These are phyloP conservation scores for Craseonycteris thonglongyai DNA, from an alignment of 2,113 vertebrate species.

Conservation along the genomic window DNA sequence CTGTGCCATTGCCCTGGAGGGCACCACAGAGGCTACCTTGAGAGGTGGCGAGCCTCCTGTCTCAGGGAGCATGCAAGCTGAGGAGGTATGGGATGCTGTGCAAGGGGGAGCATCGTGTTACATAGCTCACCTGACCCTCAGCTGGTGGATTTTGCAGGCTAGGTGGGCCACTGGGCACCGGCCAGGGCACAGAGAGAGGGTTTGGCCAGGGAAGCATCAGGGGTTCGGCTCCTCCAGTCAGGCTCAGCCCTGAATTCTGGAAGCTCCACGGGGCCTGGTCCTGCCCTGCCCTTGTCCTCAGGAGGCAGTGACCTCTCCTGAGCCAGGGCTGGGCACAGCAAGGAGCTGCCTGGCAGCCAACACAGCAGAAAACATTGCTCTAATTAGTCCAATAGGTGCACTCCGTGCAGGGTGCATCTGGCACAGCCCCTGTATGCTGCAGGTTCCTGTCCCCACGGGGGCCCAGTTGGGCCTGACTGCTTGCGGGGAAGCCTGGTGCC, in stretches of 20 bases:
- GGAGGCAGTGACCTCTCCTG: constrained; percentile 54
- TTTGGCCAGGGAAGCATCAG: not conserved
- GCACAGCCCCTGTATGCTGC: constrained; percentile 23
- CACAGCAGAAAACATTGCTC: constrained; percentile 67
- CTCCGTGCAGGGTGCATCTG: not conserved
- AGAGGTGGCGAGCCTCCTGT: not conserved
- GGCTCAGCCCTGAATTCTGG: not conserved
- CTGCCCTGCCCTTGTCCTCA: not conserved
- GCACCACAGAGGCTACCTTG: not conserved
- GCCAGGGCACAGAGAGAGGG: accelerated
- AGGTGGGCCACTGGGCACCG: not conserved
- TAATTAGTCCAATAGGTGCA: constrained; percentile 35
- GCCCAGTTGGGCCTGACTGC: constrained; percentile 27
- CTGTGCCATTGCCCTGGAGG: accelerated
- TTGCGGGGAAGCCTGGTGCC: not conserved
- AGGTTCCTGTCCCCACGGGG: constrained; percentile 32
- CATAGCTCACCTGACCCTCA: accelerated
- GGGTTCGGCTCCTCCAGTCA: accelerated
- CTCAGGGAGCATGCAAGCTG: not conserved
- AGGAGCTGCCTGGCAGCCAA: constrained; percentile 57
- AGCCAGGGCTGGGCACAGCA: constrained; percentile 42
- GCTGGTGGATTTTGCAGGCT: not conserved
- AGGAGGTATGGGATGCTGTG: not conserved
- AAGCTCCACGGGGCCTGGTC: not conserved
- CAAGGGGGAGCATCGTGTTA: accelerated